A percentile compares a stretch with the other conserved stretches of the same genome.
Conservation (phyloP, 2,113 vertebrate species). For the Nematolebias whitei region DNA sequence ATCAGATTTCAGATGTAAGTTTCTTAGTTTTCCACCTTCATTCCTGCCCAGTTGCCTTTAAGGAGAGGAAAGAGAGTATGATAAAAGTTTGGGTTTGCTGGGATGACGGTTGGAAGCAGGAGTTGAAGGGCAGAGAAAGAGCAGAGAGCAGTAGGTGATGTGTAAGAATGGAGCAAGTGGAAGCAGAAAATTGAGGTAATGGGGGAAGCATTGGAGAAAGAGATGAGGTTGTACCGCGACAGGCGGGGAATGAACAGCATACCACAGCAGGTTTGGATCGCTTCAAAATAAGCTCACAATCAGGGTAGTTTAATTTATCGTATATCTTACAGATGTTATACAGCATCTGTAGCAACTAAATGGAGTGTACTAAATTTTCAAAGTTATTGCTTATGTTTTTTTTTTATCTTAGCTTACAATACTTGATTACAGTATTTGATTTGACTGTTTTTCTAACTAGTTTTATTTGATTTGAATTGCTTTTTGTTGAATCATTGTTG, state of each 20-base stretch:
- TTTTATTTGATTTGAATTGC: too few species aligned
- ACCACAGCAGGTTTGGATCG: background rate
- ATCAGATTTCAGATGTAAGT: conserved; percentile 1
- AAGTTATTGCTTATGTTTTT: conserved; percentile 1
- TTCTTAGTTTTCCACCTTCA: conserved; percentile 7
- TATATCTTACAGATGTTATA: too few species aligned
- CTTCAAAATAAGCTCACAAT: background rate
- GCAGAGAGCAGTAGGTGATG: background rate
- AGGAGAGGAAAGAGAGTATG: conserved; percentile 28
- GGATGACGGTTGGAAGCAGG: conserved; percentile 35
- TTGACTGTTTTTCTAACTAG: too few species aligned
- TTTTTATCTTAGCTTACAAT: background rate
- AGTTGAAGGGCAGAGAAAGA: conserved; percentile 4
- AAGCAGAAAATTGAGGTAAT: conserved; percentile 13
- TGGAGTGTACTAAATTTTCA: background rate
- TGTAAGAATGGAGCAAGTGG: background rate
- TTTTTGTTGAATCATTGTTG: too few species aligned
- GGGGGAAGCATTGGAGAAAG: background rate
- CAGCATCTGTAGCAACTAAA: background rate
- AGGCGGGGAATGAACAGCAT: background rate
- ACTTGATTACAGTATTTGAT: too few species aligned
- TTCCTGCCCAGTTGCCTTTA: conserved; percentile 23
- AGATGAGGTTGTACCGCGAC: background rate
- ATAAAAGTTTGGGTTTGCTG: conserved; percentile 40
- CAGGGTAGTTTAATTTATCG: background rate